Evolutionary conservation across 2,797 vertebrate species (phyloP).

Genomic region (Strix occidentalis): DNA sequence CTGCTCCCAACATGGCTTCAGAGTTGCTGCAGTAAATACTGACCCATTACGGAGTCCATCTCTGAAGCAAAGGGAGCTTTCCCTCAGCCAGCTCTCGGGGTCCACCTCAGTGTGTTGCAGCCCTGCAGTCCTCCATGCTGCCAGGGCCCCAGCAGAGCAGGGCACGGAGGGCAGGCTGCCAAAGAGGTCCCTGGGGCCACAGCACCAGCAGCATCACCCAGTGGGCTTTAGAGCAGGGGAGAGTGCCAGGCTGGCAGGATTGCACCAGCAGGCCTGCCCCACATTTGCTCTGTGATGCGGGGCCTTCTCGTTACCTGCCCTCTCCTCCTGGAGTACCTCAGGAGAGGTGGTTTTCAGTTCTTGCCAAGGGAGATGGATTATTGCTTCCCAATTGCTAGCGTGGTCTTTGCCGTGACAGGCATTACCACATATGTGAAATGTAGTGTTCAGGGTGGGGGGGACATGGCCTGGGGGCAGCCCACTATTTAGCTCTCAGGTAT

Average conservation of each 20-base stretch:
- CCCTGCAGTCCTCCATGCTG: fast-evolving
- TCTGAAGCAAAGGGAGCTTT: not conserved
- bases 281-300: not conserved
- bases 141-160: not conserved
- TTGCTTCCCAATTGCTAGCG: not conserved
- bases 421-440: fast-evolving
- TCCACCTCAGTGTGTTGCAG: fast-evolving
- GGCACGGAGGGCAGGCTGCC: not conserved
- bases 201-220: not conserved
- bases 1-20: not conserved
- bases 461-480: fast-evolving
- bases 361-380: not conserved
- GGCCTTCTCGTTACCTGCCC: not conserved
- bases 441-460: fast-evolving
- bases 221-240: not conserved
- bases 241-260: not conserved
- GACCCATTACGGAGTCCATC: not conserved
- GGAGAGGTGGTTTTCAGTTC: not conserved
- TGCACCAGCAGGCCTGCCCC: not conserved
- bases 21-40: not conserved
- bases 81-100: not conserved
- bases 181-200: not conserved
- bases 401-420: not conserved
- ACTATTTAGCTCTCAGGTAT: fast-evolving
- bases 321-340: not conserved